These are phyloP conservation scores for Protodeltote pygarga DNA, from an alignment of 2,888 invertebrate species.

Conservation along the genomic window DNA sequence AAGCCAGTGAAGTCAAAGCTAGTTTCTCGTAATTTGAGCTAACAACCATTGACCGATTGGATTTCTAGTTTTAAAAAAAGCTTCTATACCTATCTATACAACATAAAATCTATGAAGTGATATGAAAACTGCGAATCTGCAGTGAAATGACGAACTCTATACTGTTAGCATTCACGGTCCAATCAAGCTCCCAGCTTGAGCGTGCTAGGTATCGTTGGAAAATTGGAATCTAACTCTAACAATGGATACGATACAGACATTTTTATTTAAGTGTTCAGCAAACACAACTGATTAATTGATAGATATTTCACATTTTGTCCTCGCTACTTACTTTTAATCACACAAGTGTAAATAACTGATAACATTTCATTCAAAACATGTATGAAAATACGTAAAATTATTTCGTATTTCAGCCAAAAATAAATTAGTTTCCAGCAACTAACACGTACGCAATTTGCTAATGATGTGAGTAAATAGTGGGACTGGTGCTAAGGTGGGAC, in stretches of 20 bases:
- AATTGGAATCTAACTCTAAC: conserved; percentile 47
- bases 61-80: background rate
- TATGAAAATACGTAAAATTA: background rate
- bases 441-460: conserved; percentile 37
- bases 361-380: too few relatives aligned
- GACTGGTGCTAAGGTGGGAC: conserved; percentile 23
- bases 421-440: conserved; percentile 7
- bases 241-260: conserved; percentile 4
- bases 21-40: too few relatives aligned
- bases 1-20: too few relatives aligned
- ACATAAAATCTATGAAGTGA: conserved; percentile 17
- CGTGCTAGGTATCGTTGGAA: conserved; percentile 50
- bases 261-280: too few relatives aligned
- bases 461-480: conserved; percentile 45
- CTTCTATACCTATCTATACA: background rate
- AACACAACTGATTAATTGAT: too few relatives aligned
- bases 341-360: too few relatives aligned
- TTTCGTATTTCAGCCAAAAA: background rate
- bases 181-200: conserved; percentile 68
- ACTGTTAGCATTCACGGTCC: conserved; percentile 69
- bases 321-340: too few relatives aligned
- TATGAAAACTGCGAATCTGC: conserved; percentile 45
- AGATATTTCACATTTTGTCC: too few relatives aligned
- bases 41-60: too few relatives aligned
- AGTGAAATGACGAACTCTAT: conserved; percentile 45